A percentile compares a stretch with the other conserved stretches of the same genome.
These are phyloP conservation scores for Nebria brevicollis DNA, from an alignment of 2,888 invertebrate species.

Conservation along the genomic window DNA sequence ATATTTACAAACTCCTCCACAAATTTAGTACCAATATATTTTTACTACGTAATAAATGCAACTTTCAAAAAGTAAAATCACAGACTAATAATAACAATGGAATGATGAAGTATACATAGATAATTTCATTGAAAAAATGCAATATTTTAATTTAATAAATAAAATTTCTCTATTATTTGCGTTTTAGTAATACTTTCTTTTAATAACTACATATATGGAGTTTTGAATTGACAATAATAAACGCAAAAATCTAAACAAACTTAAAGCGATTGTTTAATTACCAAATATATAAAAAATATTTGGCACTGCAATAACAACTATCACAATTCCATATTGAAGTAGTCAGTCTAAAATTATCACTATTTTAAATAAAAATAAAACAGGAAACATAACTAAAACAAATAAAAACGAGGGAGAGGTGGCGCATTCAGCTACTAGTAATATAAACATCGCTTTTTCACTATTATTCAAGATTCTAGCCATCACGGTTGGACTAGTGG, in stretches of 20 bases:
- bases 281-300: constrained; percentile 48
- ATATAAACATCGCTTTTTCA: background rate
- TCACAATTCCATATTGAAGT: constrained; percentile 45
- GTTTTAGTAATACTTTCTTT: too few species aligned
- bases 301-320: constrained; percentile 48
- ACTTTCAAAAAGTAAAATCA: background rate
- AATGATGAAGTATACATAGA: background rate
- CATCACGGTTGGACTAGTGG: constrained; percentile 14
- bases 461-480: background rate
- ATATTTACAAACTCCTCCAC: background rate
- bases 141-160: too few species aligned
- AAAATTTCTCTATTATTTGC: too few species aligned
- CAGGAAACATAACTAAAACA: background rate
- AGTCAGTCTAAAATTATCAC: constrained; percentile 46
- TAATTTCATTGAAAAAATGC: background rate
- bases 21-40: background rate
- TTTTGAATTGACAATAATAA: background rate
- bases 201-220: too few species aligned
- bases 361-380: constrained; percentile 11
- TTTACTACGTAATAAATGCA: background rate
- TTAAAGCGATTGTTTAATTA: constrained; percentile 23
- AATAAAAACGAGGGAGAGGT: background rate
- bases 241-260: constrained; percentile 33
- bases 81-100: background rate
- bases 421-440: background rate